phyloP scores from a whole-genome alignment of 2,113 vertebrate genomes.

The Falcunculus frontatus region DNA sequence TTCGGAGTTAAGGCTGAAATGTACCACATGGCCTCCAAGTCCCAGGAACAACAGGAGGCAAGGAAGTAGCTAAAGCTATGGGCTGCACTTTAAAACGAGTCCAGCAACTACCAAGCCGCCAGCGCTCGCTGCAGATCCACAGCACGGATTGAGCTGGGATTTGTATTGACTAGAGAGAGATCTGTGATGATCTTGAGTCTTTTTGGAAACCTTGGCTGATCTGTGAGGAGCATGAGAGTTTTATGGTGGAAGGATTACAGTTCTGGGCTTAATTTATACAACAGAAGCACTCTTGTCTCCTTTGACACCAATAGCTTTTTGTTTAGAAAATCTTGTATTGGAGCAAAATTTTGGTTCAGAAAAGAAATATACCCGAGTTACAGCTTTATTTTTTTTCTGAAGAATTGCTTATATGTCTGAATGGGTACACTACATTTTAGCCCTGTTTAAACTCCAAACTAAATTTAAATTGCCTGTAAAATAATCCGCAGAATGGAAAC shows the following conservation, averaged over 20 bases:
- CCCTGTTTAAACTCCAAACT: constrained; percentile 46
- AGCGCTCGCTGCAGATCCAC: neutral
- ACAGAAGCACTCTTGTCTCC: neutral
- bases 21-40: constrained; percentile 63
- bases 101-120: neutral
- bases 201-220: neutral
- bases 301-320: neutral
- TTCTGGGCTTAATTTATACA: neutral
- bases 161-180: neutral
- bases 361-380: neutral
- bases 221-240: neutral
- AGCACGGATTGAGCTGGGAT: neutral
- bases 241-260: neutral
- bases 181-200: neutral
- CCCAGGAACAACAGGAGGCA: constrained; percentile 45
- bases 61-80: constrained; percentile 54
- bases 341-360: neutral
- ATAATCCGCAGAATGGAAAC: constrained; percentile 68
- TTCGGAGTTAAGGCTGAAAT: constrained; percentile 71
- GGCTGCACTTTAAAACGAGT: constrained; percentile 31
- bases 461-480: constrained; percentile 68
- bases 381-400: neutral
- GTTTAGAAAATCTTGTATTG: neutral
- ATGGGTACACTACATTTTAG: constrained; percentile 38
- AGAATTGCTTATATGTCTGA: neutral